Evolutionary conservation across 2,888 invertebrate genomes (phyloP).

Genomic region (Gonocerus acuteangulatus): DNA sequence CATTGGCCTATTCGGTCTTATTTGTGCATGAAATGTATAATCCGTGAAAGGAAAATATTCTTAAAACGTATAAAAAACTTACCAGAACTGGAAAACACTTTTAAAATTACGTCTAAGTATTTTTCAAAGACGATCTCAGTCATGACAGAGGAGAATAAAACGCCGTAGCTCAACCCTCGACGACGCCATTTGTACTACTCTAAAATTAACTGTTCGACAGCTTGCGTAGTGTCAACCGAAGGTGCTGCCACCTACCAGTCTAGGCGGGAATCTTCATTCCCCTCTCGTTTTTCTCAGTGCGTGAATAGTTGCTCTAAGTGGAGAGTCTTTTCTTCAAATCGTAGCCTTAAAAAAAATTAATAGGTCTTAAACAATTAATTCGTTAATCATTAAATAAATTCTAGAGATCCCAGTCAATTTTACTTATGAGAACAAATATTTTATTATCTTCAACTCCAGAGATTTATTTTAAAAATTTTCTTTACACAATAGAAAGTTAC

Average conservation of each 20-base stretch:
- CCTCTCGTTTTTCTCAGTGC: neutral
- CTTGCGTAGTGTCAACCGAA: conserved; percentile 8
- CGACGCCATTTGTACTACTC: conserved; percentile 48
- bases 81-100: too few species aligned
- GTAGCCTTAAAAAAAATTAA: too few species aligned
- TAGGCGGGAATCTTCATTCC: neutral
- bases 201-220: conserved; percentile 19
- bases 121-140: conserved; percentile 40
- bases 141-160: conserved; percentile 46
- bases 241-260: conserved; percentile 16
- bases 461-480: too few species aligned
- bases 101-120: neutral
- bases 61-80: too few species aligned
- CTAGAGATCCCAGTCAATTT: too few species aligned
- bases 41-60: too few species aligned
- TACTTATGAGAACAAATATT: too few species aligned
- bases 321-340: too few species aligned
- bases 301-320: neutral
- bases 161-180: conserved; percentile 45
- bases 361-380: too few species aligned
- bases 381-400: too few species aligned
- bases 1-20: neutral
- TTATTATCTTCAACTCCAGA: too few species aligned
- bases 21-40: neutral
- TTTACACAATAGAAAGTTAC: too few species aligned